Conservation (phyloP, 2,113 vertebrate genomes). For the Caranx melampygus region DNA sequence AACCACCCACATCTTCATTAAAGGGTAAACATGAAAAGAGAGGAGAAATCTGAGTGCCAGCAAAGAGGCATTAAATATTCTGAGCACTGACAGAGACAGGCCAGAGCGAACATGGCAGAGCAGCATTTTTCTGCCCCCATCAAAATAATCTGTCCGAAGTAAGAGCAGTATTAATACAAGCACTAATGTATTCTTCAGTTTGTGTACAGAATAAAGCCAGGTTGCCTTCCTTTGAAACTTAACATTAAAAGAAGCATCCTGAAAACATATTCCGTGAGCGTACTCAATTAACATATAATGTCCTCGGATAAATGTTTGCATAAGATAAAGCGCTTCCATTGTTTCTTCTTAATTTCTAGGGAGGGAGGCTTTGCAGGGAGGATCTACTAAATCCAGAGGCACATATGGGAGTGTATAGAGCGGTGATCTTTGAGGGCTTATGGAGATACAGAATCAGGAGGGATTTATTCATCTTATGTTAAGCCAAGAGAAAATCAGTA, state of each 20-base stretch:
- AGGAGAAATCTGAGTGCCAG: constrained; percentile 56
- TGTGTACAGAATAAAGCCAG: constrained; percentile 3
- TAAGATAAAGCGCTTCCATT: constrained; percentile 70
- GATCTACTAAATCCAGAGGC: constrained; percentile 71
- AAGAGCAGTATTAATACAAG: constrained; percentile 42
- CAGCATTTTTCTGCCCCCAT: constrained; percentile 41
- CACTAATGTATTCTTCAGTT: constrained; percentile 39
- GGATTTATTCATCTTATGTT: constrained; percentile 73
- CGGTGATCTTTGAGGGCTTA: constrained; percentile 73
- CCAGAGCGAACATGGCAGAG: constrained; percentile 30
- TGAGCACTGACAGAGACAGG: constrained; percentile 40
- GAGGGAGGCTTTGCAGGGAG: constrained; percentile 64
- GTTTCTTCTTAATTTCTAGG: constrained; percentile 69
- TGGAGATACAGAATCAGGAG: constrained; percentile 59
- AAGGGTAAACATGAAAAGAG: constrained; percentile 72
- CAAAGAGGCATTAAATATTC: constrained; percentile 60
- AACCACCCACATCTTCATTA: constrained; percentile 60
- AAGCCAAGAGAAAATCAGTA: constrained; percentile 67
- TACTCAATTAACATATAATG: constrained; percentile 68
- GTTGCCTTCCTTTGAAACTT: constrained; percentile 33
- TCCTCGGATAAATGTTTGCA: constrained; percentile 66
- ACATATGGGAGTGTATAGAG: constrained; percentile 71
- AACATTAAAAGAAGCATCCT: constrained; percentile 40
- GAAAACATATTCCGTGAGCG: constrained; percentile 29
- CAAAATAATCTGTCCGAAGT: constrained; percentile 31